Conservation (phyloP, 2,797 vertebrate species). For the Hippocampus kuda region DNA sequence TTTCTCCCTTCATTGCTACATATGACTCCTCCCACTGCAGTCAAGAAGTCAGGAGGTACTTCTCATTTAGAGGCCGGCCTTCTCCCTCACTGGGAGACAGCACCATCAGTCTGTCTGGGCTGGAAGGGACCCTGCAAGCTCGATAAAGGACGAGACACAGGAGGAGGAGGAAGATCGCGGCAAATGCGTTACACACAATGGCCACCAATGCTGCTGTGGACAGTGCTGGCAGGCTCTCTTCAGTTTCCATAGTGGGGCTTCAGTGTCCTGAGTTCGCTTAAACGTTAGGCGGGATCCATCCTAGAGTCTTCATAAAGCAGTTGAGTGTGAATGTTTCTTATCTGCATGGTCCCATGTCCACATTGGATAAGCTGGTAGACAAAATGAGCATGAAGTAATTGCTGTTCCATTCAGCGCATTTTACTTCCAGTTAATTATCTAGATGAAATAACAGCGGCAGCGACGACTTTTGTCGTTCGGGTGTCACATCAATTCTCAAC, state of each 20-base stretch:
- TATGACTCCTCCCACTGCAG: constrained; percentile 19
- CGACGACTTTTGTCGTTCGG: background rate
- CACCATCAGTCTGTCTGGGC: constrained; percentile 62
- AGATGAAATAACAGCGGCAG: constrained; percentile 6
- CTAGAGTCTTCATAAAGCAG: constrained; percentile 1
- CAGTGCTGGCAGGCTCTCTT: constrained; percentile 36
- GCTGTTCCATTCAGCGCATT: background rate
- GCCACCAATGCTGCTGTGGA: constrained; percentile 70
- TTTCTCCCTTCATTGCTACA: background rate
- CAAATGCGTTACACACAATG: constrained; percentile 66
- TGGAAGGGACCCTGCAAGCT: constrained; percentile 70
- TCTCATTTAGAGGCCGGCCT: constrained; percentile 54
- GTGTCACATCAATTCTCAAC: background rate
- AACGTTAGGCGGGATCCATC: constrained; percentile 19
- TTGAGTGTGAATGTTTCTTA: background rate
- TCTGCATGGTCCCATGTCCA: background rate
- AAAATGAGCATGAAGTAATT: constrained; percentile 2
- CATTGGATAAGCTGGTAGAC: background rate
- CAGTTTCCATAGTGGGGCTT: constrained; percentile 52
- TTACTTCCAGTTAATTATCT: constrained; percentile 16
- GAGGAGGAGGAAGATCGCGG: constrained; percentile 66
- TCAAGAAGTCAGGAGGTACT: constrained; percentile 68
- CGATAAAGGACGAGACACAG: constrained; percentile 67
- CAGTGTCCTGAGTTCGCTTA: constrained; percentile 3
- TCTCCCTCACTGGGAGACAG: constrained; percentile 43